Evolutionary conservation across 2,113 vertebrate genomes (phyloP).

Genomic region (Cryptoleucopteryx plumbea): DNA sequence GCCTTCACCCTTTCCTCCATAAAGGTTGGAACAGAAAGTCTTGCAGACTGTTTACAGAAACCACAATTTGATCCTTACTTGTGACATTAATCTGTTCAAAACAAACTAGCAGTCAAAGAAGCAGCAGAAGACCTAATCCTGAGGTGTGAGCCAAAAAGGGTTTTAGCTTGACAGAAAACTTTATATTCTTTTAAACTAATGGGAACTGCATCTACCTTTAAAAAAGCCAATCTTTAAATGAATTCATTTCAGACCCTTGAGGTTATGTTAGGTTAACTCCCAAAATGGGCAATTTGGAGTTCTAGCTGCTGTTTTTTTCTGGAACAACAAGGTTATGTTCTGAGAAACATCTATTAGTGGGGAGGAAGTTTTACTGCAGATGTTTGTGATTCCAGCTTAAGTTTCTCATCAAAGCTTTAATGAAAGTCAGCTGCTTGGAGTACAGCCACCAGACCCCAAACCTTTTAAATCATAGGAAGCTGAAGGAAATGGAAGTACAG

Average conservation of each 20-base stretch:
- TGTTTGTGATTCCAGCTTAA: conserved; percentile 77
- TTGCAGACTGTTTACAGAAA: not conserved
- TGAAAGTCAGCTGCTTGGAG: conserved; percentile 77
- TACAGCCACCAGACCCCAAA: conserved; percentile 11
- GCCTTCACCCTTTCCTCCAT: not conserved
- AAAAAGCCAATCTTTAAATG: conserved; percentile 13
- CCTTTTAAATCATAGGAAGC: conserved; percentile 61
- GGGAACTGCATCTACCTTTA: not conserved
- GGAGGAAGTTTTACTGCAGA: conserved; percentile 75
- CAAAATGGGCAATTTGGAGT: conserved; percentile 17
- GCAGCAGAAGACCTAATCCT: not conserved
- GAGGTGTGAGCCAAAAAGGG: conserved; percentile 12
- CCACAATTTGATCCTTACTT: not conserved
- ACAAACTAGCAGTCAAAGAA: not conserved
- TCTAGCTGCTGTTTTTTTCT: conserved; percentile 52
- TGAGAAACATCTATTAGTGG: conserved; percentile 66
- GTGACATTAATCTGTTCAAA: not conserved
- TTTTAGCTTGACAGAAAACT: conserved; percentile 14
- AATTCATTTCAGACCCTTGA: not conserved
- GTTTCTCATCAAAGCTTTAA: conserved; percentile 79
- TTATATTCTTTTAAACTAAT: not conserved
- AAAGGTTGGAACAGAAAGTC: not conserved
- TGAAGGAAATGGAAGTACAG: conserved; percentile 32
- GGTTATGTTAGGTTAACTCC: conserved; percentile 46
- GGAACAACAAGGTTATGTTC: conserved; percentile 67